These are phyloP conservation scores for Corticium candelabrum DNA, from an alignment of 37 sponge, comb jelly and placozoan species.

Conservation along the genomic window DNA sequence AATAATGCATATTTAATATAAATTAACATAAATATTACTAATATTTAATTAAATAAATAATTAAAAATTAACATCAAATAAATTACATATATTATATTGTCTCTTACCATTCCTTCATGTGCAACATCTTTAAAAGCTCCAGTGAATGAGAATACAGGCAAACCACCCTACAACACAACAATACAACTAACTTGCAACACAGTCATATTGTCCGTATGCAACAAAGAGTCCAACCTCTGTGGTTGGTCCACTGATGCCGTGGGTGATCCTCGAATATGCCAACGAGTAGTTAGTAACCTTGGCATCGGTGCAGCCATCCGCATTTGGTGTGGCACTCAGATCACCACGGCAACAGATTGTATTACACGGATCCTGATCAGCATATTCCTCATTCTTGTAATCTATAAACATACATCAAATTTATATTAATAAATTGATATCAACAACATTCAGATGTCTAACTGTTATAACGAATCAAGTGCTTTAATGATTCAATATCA, in stretches of 20 bases:
- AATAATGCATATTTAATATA: no score
- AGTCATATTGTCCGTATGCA: no score
- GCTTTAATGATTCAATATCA: constrained; percentile 25
- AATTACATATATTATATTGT: no score
- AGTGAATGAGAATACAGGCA: no score
- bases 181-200: no score
- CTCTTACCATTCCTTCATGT: no score
- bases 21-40: no score
- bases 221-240: no score
- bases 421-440: neutral
- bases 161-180: no score
- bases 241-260: neutral
- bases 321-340: constrained; percentile 9
- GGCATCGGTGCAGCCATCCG: constrained; percentile 45
- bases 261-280: neutral
- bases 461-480: constrained; percentile 50
- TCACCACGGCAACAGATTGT: constrained; percentile 58
- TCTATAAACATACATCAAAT: constrained; percentile 10
- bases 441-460: neutral
- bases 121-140: no score
- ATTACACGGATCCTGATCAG: constrained; percentile 35
- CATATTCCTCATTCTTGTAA: constrained; percentile 43
- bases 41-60: no score
- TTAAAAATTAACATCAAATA: no score
- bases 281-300: constrained; percentile 23